Base-by-base conservation (phyloP, 2,888 invertebrate species). In the Antitype chi region DNA sequence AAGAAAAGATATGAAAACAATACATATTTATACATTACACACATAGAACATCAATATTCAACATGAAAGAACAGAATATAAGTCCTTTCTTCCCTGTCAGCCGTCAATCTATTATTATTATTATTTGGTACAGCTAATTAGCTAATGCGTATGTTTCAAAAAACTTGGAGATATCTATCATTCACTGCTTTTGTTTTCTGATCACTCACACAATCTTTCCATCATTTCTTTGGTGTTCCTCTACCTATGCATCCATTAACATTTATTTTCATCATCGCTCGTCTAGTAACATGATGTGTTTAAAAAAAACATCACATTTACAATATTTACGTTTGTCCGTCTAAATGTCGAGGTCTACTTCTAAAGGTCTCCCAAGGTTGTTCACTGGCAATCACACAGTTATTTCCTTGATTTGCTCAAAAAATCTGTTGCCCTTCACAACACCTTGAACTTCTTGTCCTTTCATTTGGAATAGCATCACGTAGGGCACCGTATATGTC, bases 381-480 rank as follows among this genome's bases (percentile, higher is more conserved):
- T 55, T 47, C 1, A 55, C 64, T 13, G 3, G 0, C 52, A 78
- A 66, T 28, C 20, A 2, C 28, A 38, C 2, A 38, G 11, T 49
- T n/a, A 52, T 82, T 71, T 78, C 66, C 82, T 25, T 69, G 57
- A 71, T 38, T 7, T 57, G 43, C 11, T 59, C 38, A 57, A 55
- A 79, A 78, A 63, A 23, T n/a, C 8, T 53, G 49, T 28, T 6
- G 69, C 71, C 84, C 82, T 82, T 82, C 52, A 80, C 11, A 70
- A 20, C 15, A 17, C 71, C 76, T 80, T 84, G 71, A 70, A 80
- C 63, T 55, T 73, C 15, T 6, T 75, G 69, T 64, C 32, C 60
- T 78, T 64, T 74, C 6, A 28, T 68, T 69, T 52, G 28, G 28
- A 60, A 71, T 62, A 28, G 25, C 38, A n/a, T 68, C 82, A 83